Percentiles rank a stretch among this genome's conserved stretches.
phyloP scores from a whole-genome alignment of 2,797 vertebrate species.

The Pseudotriccus pelzelni region DNA sequence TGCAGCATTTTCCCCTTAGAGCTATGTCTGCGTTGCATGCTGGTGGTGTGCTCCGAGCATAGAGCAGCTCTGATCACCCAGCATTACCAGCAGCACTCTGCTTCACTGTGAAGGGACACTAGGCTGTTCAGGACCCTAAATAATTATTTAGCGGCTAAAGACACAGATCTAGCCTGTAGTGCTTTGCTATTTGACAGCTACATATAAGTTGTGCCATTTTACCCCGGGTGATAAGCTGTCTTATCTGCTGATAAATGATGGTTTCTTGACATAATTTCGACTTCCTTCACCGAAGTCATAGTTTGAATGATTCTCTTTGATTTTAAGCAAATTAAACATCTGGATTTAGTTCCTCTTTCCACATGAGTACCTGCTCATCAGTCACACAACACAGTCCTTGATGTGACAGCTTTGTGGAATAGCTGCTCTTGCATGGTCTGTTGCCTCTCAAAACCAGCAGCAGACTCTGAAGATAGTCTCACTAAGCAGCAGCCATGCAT shows the following conservation, averaged over 20 bases:
- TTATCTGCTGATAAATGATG: neutral
- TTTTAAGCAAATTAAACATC: neutral
- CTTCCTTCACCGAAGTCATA: neutral
- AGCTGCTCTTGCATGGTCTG: neutral
- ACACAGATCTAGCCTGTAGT: neutral
- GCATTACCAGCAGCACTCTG: neutral
- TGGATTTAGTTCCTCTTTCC: neutral
- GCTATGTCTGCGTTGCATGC: neutral
- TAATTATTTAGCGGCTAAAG: neutral
- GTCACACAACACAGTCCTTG: neutral
- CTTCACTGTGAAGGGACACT: neutral
- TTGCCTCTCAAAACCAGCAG: neutral
- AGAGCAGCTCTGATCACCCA: neutral
- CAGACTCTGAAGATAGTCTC: neutral
- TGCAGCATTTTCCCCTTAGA: neutral
- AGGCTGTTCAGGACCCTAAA: neutral
- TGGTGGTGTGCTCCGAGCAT: neutral
- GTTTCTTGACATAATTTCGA: neutral
- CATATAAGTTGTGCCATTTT: accelerated
- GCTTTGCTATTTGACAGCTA: neutral
- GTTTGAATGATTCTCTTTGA: neutral
- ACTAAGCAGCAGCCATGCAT: neutral
- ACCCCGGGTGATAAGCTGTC: neutral
- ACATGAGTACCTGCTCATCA: neutral
- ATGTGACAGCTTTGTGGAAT: neutral